Evolutionary conservation across 2,113 vertebrate genomes (phyloP).

Genomic region (Paraplagusia blochii): DNA sequence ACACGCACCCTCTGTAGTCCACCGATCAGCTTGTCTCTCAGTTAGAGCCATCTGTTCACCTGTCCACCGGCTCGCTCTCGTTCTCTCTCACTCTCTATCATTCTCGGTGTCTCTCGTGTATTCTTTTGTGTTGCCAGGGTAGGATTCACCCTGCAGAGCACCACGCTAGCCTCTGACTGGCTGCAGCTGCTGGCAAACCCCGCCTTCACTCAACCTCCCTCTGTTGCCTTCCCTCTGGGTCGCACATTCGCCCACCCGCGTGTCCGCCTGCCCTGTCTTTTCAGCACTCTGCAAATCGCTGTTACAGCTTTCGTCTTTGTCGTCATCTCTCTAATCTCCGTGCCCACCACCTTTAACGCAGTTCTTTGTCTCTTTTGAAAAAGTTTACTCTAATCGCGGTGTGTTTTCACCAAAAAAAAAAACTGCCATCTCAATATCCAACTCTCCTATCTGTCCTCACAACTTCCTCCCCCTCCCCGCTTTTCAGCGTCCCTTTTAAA

Average conservation of each 20-base stretch:
- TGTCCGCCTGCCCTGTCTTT: conserved; percentile 41
- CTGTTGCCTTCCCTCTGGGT: conserved; percentile 42
- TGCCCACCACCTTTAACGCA: conserved; percentile 27
- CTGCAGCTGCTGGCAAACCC: conserved; percentile 45
- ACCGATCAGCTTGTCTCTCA: conserved; percentile 68
- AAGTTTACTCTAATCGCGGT: conserved; percentile 45
- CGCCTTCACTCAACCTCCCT: conserved; percentile 30
- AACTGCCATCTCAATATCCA: conserved; percentile 13
- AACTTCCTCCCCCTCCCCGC: conserved; percentile 18
- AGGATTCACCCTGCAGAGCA: conserved; percentile 74
- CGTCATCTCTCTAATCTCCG: conserved; percentile 31
- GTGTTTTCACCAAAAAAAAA: conserved; percentile 23
- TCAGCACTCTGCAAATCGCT: conserved; percentile 23
- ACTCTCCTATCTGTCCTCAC: conserved; percentile 25
- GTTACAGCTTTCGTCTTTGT: conserved; percentile 7
- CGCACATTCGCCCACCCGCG: conserved; percentile 37
- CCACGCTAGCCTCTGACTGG: conserved; percentile 63
- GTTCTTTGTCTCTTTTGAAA: conserved; percentile 14
- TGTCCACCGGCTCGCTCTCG: conserved; percentile 51
- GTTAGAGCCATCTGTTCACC: conserved; percentile 74
- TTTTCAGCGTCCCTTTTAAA: not conserved
- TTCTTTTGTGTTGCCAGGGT: conserved; percentile 76
- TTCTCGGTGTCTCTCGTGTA: conserved; percentile 24
- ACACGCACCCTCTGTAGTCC: conserved; percentile 33
- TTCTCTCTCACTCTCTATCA: conserved; percentile 19